phyloP scores from a whole-genome alignment of 2,888 invertebrate species.

The Drosophila fulvimacula region DNA sequence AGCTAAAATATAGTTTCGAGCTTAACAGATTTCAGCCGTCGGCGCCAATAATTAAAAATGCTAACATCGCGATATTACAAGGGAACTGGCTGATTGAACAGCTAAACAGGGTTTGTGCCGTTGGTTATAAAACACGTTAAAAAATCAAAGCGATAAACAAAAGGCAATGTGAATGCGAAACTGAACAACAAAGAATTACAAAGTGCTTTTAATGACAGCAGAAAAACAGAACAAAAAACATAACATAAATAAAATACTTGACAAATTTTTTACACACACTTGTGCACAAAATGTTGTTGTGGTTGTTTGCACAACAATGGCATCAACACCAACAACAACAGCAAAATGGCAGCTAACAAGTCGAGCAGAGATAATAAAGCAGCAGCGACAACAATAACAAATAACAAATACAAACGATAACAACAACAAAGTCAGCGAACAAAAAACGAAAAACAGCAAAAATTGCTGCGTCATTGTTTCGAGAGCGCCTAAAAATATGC shows the following conservation, averaged over 20 bases:
- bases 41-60: not conserved
- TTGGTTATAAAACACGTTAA: not conserved
- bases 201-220: constrained; percentile 26
- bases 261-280: constrained; percentile 38
- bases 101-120: constrained; percentile 8
- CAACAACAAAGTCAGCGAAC: constrained; percentile 19
- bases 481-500: constrained; percentile 63
- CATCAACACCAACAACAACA: constrained; percentile 11
- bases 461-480: constrained; percentile 42
- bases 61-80: not conserved
- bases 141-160: constrained; percentile 33
- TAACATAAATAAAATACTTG: constrained; percentile 44
- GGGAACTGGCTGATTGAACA: constrained; percentile 5
- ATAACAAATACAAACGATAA: constrained; percentile 30
- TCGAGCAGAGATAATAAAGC: constrained; percentile 61
- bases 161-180: constrained; percentile 32
- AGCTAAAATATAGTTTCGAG: too few relatives aligned
- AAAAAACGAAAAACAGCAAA: constrained; percentile 31
- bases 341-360: constrained; percentile 52
- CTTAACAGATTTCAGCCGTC: too few relatives aligned
- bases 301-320: constrained; percentile 45
- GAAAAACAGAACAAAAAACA: constrained; percentile 24
- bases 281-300: constrained; percentile 13
- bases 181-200: constrained; percentile 10
- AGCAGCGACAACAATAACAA: constrained; percentile 36